phyloP scores from a whole-genome alignment of 2,113 vertebrate genomes.

The Dicentrarchus labrax region DNA sequence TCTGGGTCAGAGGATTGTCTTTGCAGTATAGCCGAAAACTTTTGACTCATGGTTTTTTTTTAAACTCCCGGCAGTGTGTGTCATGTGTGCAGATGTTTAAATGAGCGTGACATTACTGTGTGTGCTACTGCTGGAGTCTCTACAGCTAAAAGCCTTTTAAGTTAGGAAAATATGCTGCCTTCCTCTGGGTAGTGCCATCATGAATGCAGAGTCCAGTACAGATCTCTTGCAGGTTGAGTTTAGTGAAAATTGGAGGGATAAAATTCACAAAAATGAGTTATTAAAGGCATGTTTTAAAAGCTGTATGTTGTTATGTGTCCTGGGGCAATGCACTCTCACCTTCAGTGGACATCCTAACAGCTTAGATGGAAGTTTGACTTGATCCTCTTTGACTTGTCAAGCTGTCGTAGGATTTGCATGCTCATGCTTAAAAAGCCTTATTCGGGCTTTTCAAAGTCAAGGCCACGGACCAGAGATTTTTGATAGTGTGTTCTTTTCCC shows the following conservation, averaged over 20 bases:
- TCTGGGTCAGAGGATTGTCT: conserved; percentile 7
- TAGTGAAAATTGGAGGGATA: too few species aligned
- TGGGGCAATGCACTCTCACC: neutral
- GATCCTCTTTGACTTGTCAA: conserved; percentile 2
- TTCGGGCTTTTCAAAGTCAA: conserved; percentile 30
- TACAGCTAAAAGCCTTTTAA: neutral
- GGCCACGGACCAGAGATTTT: neutral
- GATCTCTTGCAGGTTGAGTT: too few species aligned
- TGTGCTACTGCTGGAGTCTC: neutral
- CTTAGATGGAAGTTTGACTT: neutral
- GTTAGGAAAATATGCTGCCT: neutral
- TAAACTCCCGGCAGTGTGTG: neutral
- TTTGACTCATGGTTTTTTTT: neutral
- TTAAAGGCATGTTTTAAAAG: neutral
- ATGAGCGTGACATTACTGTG: neutral
- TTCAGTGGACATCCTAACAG: neutral
- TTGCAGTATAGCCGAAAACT: conserved; percentile 2
- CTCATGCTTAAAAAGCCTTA: conserved; percentile 3
- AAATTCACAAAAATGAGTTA: too few species aligned
- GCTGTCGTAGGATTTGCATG: conserved; percentile 16
- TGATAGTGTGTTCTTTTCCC: neutral
- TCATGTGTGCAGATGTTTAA: neutral
- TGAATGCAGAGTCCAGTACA: too few species aligned
- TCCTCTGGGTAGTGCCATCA: neutral
- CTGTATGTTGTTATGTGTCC: neutral